phyloP scores from a whole-genome alignment of 2,113 vertebrate species.

The Chamaea fasciata region DNA sequence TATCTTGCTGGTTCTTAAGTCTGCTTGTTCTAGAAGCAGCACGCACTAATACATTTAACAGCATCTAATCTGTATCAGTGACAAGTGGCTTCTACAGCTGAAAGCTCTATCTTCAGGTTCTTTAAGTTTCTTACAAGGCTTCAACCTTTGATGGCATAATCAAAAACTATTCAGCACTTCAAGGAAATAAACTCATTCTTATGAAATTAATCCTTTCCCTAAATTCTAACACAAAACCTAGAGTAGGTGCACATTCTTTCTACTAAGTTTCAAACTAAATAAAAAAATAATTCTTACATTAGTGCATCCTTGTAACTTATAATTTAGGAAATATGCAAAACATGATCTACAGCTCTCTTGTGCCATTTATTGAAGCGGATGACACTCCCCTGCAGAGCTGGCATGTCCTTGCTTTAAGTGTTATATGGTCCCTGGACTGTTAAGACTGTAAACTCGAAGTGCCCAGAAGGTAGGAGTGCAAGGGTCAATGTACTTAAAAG shows the following conservation, averaged over 20 bases:
- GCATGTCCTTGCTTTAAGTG: background rate
- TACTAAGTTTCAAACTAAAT: background rate
- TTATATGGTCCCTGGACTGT: background rate
- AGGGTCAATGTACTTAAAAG: constrained; percentile 31
- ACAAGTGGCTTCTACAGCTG: background rate
- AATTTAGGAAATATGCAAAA: background rate
- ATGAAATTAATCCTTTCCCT: background rate
- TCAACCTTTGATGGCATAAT: background rate
- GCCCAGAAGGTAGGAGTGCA: constrained; percentile 15
- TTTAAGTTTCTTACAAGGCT: background rate
- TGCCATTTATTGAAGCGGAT: background rate
- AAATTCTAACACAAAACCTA: background rate
- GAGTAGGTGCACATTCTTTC: background rate
- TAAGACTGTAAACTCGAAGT: constrained; percentile 26
- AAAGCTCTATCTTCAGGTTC: background rate
- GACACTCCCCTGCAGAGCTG: background rate
- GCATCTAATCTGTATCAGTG: background rate
- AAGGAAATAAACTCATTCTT: background rate
- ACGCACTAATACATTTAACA: background rate
- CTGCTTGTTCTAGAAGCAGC: background rate
- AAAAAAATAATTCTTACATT: fast-evolving
- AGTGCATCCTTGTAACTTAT: background rate
- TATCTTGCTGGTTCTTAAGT: background rate
- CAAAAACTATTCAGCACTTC: background rate
- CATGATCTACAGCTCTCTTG: background rate